phyloP scores from a whole-genome alignment of 2,888 invertebrate genomes.

The Argyra leucocephala region DNA sequence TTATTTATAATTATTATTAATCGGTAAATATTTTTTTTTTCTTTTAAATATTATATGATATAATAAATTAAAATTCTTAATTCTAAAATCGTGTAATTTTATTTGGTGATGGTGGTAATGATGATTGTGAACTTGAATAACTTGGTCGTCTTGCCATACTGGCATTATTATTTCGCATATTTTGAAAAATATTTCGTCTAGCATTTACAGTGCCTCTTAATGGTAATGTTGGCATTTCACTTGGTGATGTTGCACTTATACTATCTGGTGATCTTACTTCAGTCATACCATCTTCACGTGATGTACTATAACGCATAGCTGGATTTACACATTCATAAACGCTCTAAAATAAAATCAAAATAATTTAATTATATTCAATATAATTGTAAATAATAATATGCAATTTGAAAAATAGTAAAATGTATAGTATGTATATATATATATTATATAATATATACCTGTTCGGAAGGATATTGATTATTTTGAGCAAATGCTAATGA shows the following conservation, averaged over 20 bases:
- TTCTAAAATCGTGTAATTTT: constrained; percentile 42
- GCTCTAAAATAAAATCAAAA: constrained; percentile 45
- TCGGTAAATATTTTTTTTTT: too few relatives aligned
- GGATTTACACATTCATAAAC: constrained; percentile 52
- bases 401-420: background rate
- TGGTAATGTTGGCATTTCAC: constrained; percentile 43
- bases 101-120: constrained; percentile 36
- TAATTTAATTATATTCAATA: too few relatives aligned
- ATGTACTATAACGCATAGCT: constrained; percentile 43
- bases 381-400: background rate
- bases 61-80: too few relatives aligned
- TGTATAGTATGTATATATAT: background rate
- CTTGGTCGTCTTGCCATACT: constrained; percentile 29
- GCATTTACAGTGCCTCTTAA: constrained; percentile 31
- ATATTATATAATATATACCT: constrained; percentile 29
- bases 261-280: constrained; percentile 22
- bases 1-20: too few relatives aligned
- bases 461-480: constrained; percentile 43
- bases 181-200: constrained; percentile 40
- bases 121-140: constrained; percentile 36
- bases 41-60: too few relatives aligned
- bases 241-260: constrained; percentile 36
- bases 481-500: constrained; percentile 44
- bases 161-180: constrained; percentile 38
- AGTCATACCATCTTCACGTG: constrained; percentile 33